Base-by-base conservation (phyloP, 1,140 invertebrate species). In the Periplaneta americana region DNA sequence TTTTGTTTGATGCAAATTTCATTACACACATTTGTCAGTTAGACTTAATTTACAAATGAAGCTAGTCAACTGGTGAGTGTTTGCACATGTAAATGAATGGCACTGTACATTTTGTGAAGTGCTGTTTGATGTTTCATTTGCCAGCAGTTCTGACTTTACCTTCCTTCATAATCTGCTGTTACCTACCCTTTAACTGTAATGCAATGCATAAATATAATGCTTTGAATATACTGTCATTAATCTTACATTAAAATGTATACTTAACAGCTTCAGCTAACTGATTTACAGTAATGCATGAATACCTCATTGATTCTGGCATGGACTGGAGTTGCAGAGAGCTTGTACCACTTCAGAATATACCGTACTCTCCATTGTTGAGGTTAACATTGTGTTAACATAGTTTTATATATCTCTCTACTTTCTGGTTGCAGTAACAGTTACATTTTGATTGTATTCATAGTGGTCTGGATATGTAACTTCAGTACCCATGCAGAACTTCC, bases 211-310 rank as follows among this genome's bases (percentile, higher is more conserved):
- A 66, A 66, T 28, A 66, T n/a, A n/a, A n/a, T 28, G 22, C 4
- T 48, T 80, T 33, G 31, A 75, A 75, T 28, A 74, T 79, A 74
- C 78, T 9, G 31, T 37, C 35, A 35, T 33, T 37, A 79, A 34
- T 79, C 33, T 33, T 82, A 75, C 48, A n/a, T 74, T 57, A 32
- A 75, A 78, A 80, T 83, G 84, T 86, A 11, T 22, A 79, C 34
- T 83, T 74, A 57, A 66, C 22, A 66, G 48, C 48, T 66, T 66
- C 4, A n/a, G 22, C 22, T 66, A 66, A 66, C 15, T 57, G 22
- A n/a, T 28, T 28, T 66, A 8, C 48, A 66, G 48, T 28, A n/a
- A 66, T 66, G 48, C 48, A 66, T 66, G 48, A n/a, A 66, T 66
- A n/a, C 6, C 6, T 22, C n/a, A 11, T 22, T 66, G 48, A 11